phyloP scores from a whole-genome alignment of 2,797 vertebrate species.

The Propithecus perrieri region DNA sequence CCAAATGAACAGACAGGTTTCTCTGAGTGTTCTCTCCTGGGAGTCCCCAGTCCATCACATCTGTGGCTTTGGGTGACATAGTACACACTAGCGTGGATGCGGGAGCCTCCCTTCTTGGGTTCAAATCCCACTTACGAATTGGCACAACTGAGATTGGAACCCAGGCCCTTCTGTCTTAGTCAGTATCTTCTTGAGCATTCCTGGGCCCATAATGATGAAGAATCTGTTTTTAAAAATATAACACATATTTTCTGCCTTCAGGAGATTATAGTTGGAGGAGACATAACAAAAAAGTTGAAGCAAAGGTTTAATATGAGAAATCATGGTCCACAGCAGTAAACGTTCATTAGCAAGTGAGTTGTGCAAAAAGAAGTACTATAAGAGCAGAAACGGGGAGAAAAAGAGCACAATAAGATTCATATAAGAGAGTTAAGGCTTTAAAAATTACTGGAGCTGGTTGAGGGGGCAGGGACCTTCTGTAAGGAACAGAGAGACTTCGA shows the following conservation, averaged over 20 bases:
- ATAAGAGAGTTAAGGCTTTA: not conserved
- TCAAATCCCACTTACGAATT: not conserved
- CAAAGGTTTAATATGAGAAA: not conserved
- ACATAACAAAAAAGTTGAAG: not conserved
- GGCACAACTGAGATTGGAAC: not conserved
- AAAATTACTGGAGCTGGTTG: not conserved
- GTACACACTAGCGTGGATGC: not conserved
- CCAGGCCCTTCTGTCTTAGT: not conserved
- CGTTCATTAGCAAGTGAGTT: not conserved
- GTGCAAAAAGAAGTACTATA: not conserved
- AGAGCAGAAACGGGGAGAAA: not conserved
- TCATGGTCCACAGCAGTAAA: not conserved
- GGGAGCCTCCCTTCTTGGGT: not conserved
- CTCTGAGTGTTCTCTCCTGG: not conserved
- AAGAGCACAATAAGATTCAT: not conserved
- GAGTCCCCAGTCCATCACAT: not conserved
- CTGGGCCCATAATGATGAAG: not conserved
- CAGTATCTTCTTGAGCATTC: not conserved
- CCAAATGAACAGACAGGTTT: not conserved
- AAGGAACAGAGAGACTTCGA: not conserved
- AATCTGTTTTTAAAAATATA: not conserved
- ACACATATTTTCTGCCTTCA: not conserved
- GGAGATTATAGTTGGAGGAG: slow-evolving; percentile 1
- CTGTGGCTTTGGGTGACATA: not conserved
- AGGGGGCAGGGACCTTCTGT: not conserved